Conservation (phyloP, 2,113 vertebrate genomes). For the Suncus etruscus region DNA sequence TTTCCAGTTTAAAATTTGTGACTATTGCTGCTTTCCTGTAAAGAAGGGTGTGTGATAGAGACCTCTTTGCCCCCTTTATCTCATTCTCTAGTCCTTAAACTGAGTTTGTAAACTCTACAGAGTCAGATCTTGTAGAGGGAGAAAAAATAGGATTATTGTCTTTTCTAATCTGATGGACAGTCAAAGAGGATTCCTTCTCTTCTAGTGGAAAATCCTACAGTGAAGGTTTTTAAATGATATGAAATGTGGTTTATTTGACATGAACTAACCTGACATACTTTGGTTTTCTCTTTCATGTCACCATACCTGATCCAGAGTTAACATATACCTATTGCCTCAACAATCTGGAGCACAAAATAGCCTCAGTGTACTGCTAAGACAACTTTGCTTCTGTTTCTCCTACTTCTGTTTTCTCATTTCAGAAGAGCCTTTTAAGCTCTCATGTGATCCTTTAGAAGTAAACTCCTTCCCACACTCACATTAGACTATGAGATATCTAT, state of each 20-base stretch:
- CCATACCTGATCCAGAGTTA: not conserved
- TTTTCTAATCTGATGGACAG: not conserved
- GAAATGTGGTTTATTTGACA: not conserved
- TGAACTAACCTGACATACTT: not conserved
- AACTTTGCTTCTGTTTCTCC: not conserved
- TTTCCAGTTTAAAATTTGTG: not conserved
- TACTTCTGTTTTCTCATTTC: not conserved
- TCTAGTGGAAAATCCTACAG: not conserved
- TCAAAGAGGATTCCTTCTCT: not conserved
- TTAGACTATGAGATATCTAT: not conserved
- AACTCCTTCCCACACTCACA: fast-evolving
- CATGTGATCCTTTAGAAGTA: not conserved
- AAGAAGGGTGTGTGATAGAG: not conserved
- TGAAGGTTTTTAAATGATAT: not conserved
- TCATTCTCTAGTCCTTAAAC: not conserved
- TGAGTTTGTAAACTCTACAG: not conserved
- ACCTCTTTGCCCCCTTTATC: not conserved
- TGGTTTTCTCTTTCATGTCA: not conserved
- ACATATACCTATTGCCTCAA: not conserved
- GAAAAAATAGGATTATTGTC: not conserved
- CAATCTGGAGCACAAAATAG: not conserved
- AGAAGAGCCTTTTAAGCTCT: not conserved
- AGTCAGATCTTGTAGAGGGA: not conserved
- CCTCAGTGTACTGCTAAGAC: too few relatives aligned
- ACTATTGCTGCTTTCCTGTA: not conserved